phyloP scores from a whole-genome alignment of 92 coral and sea anemone genomes.

The Porites rus region DNA sequence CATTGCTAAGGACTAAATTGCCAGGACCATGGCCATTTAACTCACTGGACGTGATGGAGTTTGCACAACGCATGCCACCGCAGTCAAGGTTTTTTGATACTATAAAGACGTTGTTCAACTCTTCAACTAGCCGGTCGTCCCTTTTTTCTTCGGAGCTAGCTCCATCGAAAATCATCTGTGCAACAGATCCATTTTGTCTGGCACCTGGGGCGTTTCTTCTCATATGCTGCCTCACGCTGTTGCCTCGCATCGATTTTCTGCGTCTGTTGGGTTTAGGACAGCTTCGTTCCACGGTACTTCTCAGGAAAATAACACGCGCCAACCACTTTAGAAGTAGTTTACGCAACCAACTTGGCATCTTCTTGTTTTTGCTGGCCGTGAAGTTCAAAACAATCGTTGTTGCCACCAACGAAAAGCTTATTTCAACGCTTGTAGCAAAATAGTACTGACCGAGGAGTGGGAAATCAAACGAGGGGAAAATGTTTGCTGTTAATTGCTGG shows the following conservation, averaged over 20 bases:
- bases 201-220: not conserved
- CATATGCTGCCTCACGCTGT: not conserved
- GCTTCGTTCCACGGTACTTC: conserved; percentile 66
- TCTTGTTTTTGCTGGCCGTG: conserved; percentile 70
- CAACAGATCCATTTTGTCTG: conserved; percentile 8
- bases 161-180: not conserved
- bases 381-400: conserved; percentile 81
- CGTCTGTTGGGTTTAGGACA: conserved; percentile 61
- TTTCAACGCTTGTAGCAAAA: conserved; percentile 81
- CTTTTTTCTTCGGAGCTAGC: conserved; percentile 22
- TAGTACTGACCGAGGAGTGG: conserved; percentile 88
- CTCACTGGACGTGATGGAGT: not conserved
- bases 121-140: conserved; percentile 70
- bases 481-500: conserved; percentile 84
- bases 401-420: conserved; percentile 71
- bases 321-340: conserved; percentile 62
- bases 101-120: conserved; percentile 48
- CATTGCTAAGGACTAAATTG: not conserved
- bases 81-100: conserved; percentile 38
- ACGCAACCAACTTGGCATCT: conserved; percentile 76
- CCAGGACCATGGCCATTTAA: conserved; percentile 2
- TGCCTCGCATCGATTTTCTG: conserved; percentile 3
- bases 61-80: conserved; percentile 36
- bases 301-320: conserved; percentile 65
- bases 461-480: conserved; percentile 83